Conservation (phyloP, 2,113 vertebrate species). For the Boulengeromyrus knoepffleri region DNA sequence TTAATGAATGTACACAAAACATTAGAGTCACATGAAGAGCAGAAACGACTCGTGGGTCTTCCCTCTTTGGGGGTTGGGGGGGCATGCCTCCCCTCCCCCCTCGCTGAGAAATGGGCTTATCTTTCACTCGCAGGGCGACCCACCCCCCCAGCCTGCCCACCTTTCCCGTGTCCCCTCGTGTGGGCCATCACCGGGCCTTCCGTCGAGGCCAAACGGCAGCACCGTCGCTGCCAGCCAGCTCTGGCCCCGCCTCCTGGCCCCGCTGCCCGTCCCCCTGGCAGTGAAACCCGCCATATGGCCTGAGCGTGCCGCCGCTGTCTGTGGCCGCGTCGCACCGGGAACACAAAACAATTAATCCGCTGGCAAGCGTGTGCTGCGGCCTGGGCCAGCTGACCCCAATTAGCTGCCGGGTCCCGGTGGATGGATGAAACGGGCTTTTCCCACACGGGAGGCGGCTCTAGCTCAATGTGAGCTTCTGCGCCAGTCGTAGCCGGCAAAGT, state of each 20-base stretch:
- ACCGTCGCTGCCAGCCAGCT: background rate
- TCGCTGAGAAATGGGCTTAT: background rate
- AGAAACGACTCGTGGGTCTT: background rate
- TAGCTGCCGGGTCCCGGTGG: constrained; percentile 1
- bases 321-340: background rate
- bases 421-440: background rate
- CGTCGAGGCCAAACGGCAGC: background rate
- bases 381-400: constrained; percentile 4
- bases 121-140: background rate
- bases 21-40: background rate
- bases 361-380: background rate
- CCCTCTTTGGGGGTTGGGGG: background rate
- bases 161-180: background rate
- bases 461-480: background rate
- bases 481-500: background rate
- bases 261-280: background rate
- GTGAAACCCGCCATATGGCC: background rate
- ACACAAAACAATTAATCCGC: background rate
- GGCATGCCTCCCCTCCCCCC: background rate
- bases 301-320: background rate
- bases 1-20: background rate
- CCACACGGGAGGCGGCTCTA: background rate
- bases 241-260: background rate
- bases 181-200: background rate
- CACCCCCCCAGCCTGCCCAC: background rate